A percentile compares a stretch with the other conserved stretches of the same genome.
phyloP scores from a whole-genome alignment of 2,797 vertebrate species.

The Amblyraja radiata region DNA sequence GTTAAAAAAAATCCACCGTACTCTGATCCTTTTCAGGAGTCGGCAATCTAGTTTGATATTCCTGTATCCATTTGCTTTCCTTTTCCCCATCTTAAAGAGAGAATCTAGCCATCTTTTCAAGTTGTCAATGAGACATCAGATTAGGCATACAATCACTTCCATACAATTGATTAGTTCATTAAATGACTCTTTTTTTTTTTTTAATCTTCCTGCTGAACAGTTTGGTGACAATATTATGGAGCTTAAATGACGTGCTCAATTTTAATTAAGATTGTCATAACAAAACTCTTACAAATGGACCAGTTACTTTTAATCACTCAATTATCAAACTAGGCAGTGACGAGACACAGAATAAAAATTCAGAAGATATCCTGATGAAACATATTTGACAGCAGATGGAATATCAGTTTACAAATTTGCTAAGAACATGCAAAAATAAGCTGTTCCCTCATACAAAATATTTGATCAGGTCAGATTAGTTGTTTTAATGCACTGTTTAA shows the following conservation, averaged over 20 bases:
- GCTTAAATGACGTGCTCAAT: too few species aligned
- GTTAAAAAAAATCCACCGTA: not conserved
- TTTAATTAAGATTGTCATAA: not conserved
- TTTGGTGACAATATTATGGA: not conserved
- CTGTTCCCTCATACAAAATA: not conserved
- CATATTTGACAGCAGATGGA: not conserved
- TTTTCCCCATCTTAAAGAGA: not conserved
- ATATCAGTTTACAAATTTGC: not conserved
- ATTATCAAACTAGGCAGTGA: not conserved
- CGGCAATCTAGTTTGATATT: not conserved
- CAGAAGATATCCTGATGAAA: not conserved
- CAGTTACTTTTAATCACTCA: not conserved
- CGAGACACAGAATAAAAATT: not conserved
- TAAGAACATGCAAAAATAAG: not conserved
- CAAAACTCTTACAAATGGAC: not conserved
- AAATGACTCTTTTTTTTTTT: constrained; percentile 41
- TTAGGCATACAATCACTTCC: not conserved
- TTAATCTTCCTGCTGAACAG: constrained; percentile 59
- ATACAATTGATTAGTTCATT: not conserved
- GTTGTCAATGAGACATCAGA: not conserved
- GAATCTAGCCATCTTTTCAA: not conserved
- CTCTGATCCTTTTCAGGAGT: not conserved
- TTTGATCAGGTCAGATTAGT: not conserved
- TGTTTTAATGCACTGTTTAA: not conserved
- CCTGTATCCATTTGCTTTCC: not conserved